Conservation (phyloP, 2,797 vertebrate genomes). For the Eospalax fontanierii region DNA sequence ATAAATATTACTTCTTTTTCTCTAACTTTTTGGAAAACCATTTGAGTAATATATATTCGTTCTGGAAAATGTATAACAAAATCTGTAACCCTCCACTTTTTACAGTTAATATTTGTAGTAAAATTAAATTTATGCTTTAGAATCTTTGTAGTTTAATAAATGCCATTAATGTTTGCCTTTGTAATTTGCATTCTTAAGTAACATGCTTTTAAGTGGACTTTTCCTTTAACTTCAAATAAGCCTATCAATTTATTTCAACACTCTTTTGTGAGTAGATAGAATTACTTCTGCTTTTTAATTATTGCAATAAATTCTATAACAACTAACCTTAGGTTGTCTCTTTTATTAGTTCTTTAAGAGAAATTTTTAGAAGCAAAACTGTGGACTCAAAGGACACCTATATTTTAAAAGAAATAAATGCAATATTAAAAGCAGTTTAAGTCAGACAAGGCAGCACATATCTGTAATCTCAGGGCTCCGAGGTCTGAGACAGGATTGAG, state of each 20-base stretch:
- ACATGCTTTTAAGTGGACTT: conserved; percentile 3
- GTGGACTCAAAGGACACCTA: background rate
- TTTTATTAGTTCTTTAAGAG: conserved; percentile 37
- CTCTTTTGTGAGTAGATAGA: conserved; percentile 27
- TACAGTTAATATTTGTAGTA: conserved; percentile 65
- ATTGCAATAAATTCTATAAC: background rate
- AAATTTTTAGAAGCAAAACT: conserved; percentile 65
- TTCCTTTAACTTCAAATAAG: conserved; percentile 41
- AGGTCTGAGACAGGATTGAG: background rate
- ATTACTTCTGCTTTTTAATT: conserved; percentile 26
- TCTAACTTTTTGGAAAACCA: conserved; percentile 22
- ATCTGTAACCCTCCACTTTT: conserved; percentile 53
- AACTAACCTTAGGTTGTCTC: conserved; percentile 29
- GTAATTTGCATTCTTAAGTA: conserved; percentile 50
- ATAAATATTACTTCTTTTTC: conserved; percentile 30
- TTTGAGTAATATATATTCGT: background rate
- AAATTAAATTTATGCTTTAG: conserved; percentile 52
- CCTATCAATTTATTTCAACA: conserved; percentile 40
- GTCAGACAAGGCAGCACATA: background rate
- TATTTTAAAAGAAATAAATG: conserved; percentile 50
- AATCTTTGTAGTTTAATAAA: conserved; percentile 48
- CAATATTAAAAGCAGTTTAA: conserved; percentile 43
- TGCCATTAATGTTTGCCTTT: conserved; percentile 42
- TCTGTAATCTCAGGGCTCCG: background rate
- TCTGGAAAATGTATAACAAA: conserved; percentile 52